Evolutionary conservation across 2,888 invertebrate genomes (phyloP).

Genomic region (Chironomus riparius): DNA sequence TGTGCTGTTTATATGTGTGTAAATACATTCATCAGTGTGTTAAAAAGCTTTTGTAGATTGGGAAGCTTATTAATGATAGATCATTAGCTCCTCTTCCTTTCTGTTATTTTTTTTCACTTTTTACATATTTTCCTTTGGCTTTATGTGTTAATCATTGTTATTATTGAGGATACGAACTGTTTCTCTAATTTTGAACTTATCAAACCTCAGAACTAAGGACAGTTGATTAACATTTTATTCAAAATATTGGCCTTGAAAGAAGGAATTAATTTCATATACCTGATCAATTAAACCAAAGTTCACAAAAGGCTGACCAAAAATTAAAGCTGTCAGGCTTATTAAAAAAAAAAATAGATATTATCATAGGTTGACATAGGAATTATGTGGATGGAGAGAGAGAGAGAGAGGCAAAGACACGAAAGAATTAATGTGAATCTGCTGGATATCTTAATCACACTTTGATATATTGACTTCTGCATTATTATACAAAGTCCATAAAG

Average conservation of each 20-base stretch:
- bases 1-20: not conserved
- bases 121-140: not conserved
- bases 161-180: not conserved
- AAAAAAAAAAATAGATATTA: too few species aligned
- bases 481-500: not conserved
- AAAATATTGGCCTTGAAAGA: too few species aligned
- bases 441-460: conserved; percentile 20
- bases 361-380: too few species aligned
- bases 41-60: not conserved
- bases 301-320: too few species aligned
- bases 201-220: too few species aligned
- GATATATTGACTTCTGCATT: conserved; percentile 15
- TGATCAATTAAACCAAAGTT: too few species aligned
- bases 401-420: not conserved
- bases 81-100: not conserved
- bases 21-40: not conserved
- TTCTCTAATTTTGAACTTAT: not conserved
- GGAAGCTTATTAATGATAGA: conserved; percentile 16
- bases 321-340: too few species aligned
- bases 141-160: not conserved
- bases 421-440: not conserved
- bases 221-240: too few species aligned
- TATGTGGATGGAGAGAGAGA: too few species aligned
- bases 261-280: too few species aligned
- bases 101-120: not conserved